These are phyloP conservation scores for Pteronotus mesoamericanus DNA, from an alignment of 2,797 vertebrate species.

Conservation along the genomic window DNA sequence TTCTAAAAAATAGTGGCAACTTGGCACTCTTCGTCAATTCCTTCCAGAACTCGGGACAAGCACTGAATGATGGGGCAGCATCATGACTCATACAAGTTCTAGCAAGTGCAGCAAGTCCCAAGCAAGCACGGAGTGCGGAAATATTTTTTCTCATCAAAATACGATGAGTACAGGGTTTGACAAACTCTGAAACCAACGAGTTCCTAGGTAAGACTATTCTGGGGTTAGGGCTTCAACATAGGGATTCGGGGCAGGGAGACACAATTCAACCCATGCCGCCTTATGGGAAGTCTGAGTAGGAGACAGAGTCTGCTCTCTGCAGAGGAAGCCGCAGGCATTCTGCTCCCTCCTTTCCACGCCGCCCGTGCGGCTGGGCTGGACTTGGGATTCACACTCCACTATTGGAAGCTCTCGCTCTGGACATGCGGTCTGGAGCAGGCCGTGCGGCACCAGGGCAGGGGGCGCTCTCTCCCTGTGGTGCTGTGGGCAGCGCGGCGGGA, in stretches of 20 bases:
- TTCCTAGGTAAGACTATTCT: no score
- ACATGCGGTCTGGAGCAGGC: no score
- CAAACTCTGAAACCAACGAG: no score
- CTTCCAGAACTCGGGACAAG: no score
- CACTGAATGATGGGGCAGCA: no score
- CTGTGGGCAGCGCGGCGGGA: neutral
- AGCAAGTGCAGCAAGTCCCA: no score
- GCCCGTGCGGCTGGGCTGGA: neutral
- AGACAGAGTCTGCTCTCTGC: neutral
- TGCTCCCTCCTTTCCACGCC: neutral
- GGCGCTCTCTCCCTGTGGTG: neutral
- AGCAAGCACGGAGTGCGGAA: no score
- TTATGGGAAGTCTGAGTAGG: neutral
- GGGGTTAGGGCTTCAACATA: neutral
- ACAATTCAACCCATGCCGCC: neutral
- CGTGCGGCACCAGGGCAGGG: neutral
- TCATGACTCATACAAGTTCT: no score
- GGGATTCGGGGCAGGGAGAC: neutral
- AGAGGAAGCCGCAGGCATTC: rapidly evolving
- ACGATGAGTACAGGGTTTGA: no score
- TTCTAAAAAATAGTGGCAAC: neutral
- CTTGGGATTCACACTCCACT: neutral
- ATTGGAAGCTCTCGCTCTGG: rapidly evolving
- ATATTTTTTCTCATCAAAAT: no score
- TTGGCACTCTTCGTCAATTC: no score